Base-by-base conservation (phyloP, 2,113 vertebrate species). In the Bambusicola thoracicus region DNA sequence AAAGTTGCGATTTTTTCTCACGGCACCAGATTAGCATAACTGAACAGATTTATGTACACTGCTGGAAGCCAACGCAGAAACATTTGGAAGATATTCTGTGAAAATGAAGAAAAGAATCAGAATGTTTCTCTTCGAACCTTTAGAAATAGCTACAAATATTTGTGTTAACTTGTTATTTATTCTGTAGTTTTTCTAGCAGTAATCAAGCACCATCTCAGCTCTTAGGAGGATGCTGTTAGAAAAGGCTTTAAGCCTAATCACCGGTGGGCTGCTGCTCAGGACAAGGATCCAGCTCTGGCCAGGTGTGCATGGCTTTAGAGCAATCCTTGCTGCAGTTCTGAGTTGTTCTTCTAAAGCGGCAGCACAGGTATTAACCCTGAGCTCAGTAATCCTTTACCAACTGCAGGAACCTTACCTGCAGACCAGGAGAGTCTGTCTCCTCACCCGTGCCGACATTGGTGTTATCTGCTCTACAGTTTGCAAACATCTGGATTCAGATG, bases 11-110 rank as follows among this genome's bases (percentile, higher is more conserved):
- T 30, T n/a, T 68, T 88, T 51, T 73, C 89, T 75, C 67, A 76
- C 2, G 1, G 41, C 0, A 1, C 55, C 70, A 59, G 75, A 81
- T 90, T 80, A 74, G 32, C 2, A 1, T 74, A 85, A 87, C 29
- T 36, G 81, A 94, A 88, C 68, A 93, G 84, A 94, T 94, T 95
- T 92, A 93, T 89, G 63, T 74, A 82, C 22, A 4, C 44, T 67
- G 63, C 67, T 3, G 2, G 61, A 41, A 96, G 88, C 74, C 86
- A 92, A 76, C 48, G 69, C 13, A 85, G 76, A 92, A 96, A 49
- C 24, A 87, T 69, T 96, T 87, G 84, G 77, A 90, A 93, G 58
- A 85, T 87, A 79, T 19, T 68, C n/a, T 68, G n/a, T 68, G 73
- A 78, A 96, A 90, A 79, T 41, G 22, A 90, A 92, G 69, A 81